Percentiles rank a stretch among this genome's conserved stretches.
Evolutionary conservation across 2,888 invertebrate species (phyloP).

Genomic region (Sesia apiformis): DNA sequence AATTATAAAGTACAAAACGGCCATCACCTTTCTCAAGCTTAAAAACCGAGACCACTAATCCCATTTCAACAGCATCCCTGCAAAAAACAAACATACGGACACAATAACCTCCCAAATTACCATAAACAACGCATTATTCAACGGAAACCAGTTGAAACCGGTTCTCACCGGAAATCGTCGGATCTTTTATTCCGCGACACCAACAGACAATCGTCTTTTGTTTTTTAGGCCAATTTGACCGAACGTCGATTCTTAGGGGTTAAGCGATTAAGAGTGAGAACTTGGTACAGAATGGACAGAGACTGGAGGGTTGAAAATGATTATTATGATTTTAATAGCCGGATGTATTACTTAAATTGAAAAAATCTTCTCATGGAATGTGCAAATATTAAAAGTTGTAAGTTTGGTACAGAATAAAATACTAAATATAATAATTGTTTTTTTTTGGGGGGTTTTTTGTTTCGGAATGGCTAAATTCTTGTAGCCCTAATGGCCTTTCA

Average conservation of each 20-base stretch:
- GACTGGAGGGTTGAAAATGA: conserved; percentile 24
- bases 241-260: conserved; percentile 25
- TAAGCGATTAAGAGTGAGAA: conserved; percentile 42
- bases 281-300: conserved; percentile 33
- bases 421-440: background rate
- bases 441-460: background rate
- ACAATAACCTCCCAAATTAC: conserved; percentile 67
- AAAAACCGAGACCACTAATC: conserved; percentile 42
- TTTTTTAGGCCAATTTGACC: conserved; percentile 42
- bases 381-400: background rate
- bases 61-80: conserved; percentile 48
- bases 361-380: conserved; percentile 13
- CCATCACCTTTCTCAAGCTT: no score
- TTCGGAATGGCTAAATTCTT: background rate
- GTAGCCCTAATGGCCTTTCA: no score
- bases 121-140: conserved; percentile 69
- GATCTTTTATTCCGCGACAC: conserved; percentile 56
- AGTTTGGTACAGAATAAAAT: background rate
- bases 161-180: conserved; percentile 55
- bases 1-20: no score
- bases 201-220: conserved; percentile 48
- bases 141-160: conserved; percentile 46
- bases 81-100: conserved; percentile 36
- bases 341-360: conserved; percentile 31
- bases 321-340: conserved; percentile 32